Conservation (phyloP, 2,888 invertebrate genomes). For the Zaprionus obscuricornis region DNA sequence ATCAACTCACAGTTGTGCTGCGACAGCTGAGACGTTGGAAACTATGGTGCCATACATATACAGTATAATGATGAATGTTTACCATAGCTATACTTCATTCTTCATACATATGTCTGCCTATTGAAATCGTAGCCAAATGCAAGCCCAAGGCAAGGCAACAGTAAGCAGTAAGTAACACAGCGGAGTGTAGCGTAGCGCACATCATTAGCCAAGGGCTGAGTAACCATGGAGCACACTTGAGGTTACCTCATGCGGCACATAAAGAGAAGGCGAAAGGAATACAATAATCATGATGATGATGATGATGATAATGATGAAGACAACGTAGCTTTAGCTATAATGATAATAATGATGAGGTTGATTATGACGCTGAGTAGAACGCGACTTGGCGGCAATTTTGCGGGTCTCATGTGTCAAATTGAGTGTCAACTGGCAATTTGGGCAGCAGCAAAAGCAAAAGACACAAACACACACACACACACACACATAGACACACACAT, state of each 20-base stretch:
- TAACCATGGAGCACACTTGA: conserved; percentile 79
- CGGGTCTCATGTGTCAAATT: conserved; percentile 79
- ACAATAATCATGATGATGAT: conserved; percentile 20
- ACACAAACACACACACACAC: conserved; percentile 13
- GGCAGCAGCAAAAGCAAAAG: conserved; percentile 37
- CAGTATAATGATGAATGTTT: conserved; percentile 76
- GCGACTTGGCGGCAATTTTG: conserved; percentile 46
- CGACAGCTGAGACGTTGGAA: conserved; percentile 10
- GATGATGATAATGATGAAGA: conserved; percentile 2
- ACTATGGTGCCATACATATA: too few species aligned
- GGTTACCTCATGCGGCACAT: conserved; percentile 55
- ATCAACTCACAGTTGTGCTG: conserved; percentile 2
- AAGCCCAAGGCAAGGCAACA: conserved; percentile 36
- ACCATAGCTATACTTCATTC: too few species aligned
- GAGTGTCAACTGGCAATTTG: conserved; percentile 83
- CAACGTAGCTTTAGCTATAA: too few species aligned
- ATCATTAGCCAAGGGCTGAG: conserved; percentile 72
- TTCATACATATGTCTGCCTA: conserved; percentile 68
- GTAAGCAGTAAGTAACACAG: conserved; percentile 31
- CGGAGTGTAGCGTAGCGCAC: too few species aligned
- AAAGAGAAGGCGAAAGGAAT: conserved; percentile 15
- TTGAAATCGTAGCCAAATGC: conserved; percentile 46
- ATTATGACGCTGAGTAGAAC: conserved; percentile 12
- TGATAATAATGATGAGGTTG: conserved; percentile 6
- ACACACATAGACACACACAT: conserved; percentile 5